These are phyloP conservation scores for Microctenopoma lineatum DNA, from an alignment of 2,797 vertebrate species.

Conservation along the genomic window DNA sequence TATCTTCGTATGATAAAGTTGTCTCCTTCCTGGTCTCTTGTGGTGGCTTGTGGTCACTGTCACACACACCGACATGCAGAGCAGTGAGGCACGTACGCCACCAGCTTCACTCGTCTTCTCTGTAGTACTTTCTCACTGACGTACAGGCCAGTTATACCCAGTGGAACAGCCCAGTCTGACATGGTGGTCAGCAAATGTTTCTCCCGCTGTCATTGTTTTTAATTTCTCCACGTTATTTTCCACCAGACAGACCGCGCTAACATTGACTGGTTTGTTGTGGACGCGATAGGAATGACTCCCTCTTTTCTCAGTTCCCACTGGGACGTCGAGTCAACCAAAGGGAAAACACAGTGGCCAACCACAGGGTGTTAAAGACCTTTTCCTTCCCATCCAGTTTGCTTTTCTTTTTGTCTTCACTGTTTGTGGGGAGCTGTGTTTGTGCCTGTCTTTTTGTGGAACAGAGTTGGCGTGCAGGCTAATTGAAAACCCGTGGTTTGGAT, in stretches of 20 bases:
- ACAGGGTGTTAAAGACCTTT: constrained; percentile 28
- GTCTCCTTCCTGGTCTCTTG: not conserved
- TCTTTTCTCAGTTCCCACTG: constrained; percentile 38
- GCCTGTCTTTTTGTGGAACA: constrained; percentile 5
- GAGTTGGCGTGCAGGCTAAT: constrained; percentile 19
- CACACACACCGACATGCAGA: not conserved
- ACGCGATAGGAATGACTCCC: constrained; percentile 57
- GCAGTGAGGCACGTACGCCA: constrained; percentile 12
- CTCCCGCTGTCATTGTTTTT: not conserved
- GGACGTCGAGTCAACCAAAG: constrained; percentile 24
- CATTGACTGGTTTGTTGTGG: constrained; percentile 19
- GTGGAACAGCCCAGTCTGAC: constrained; percentile 27
- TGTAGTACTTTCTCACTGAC: not conserved
- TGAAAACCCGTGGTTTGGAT: constrained; percentile 52
- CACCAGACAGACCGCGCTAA: not conserved
- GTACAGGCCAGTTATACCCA: constrained; percentile 13
- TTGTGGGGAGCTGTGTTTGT: constrained; percentile 27
- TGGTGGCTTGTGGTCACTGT: not conserved
- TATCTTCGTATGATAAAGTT: constrained; percentile 38
- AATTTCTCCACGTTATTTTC: constrained; percentile 3
- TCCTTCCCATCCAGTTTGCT: constrained; percentile 26
- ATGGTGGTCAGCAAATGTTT: constrained; percentile 33
- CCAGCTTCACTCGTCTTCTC: not conserved
- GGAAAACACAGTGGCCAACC: constrained; percentile 23
- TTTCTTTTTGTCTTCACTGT: constrained; percentile 13